Percentiles rank a stretch among this genome's conserved stretches.
Evolutionary conservation across 2,797 vertebrate species (phyloP).

Genomic region (Oryzias dopingdopingensis): DNA sequence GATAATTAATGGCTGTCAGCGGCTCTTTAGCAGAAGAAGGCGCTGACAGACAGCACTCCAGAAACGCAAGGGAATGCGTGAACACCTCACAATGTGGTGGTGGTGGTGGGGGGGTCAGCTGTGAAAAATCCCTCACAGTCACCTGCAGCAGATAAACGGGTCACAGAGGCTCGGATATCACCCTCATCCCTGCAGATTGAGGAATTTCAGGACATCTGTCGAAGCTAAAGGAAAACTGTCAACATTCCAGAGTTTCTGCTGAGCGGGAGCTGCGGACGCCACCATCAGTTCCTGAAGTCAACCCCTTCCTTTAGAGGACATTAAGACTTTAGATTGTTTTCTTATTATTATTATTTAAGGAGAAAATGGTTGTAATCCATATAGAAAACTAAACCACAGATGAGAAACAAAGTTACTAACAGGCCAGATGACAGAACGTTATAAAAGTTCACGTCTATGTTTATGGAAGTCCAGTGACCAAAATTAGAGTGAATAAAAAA

Average conservation of each 20-base stretch:
- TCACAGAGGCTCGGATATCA: slow-evolving; percentile 44
- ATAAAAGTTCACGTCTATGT: too few species aligned
- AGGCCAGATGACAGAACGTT: too few species aligned
- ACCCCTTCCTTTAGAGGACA: too few species aligned
- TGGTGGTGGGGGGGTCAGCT: not conserved
- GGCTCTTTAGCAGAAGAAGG: slow-evolving; percentile 71
- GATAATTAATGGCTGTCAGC: slow-evolving; percentile 80
- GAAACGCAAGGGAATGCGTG: slow-evolving; percentile 67
- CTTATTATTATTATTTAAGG: too few species aligned
- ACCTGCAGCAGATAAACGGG: slow-evolving; percentile 41
- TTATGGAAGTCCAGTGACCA: too few species aligned
- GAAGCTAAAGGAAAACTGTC: slow-evolving; percentile 14
- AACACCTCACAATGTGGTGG: slow-evolving; percentile 51
- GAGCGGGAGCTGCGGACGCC: not conserved
- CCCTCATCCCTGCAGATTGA: slow-evolving; percentile 49
- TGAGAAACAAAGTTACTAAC: too few species aligned
- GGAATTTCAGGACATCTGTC: slow-evolving; percentile 56
- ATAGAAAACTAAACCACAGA: too few species aligned
- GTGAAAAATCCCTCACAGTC: slow-evolving; percentile 9
- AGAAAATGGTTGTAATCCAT: too few species aligned
- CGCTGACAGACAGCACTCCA: slow-evolving; percentile 72
- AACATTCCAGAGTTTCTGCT: slow-evolving; percentile 13
- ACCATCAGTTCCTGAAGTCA: slow-evolving; percentile 1
- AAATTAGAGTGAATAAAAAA: too few species aligned
- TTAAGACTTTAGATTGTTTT: too few species aligned